These are phyloP conservation scores for Gulo gulo DNA, from an alignment of 2,113 vertebrate genomes.

Conservation along the genomic window DNA sequence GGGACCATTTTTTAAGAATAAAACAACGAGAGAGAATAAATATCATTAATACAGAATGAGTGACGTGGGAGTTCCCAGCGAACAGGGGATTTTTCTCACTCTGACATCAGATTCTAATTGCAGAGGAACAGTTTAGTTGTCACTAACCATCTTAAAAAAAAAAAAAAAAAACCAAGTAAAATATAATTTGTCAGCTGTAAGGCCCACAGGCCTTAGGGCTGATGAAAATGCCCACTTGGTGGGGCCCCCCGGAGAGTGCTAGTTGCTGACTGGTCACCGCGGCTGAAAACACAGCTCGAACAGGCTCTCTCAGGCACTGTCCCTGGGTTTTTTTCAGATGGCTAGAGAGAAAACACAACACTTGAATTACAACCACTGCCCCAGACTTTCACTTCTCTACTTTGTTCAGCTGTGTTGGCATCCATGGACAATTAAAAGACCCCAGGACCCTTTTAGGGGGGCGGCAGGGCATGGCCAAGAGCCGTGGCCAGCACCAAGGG, in stretches of 20 bases:
- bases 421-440: not conserved
- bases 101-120: conserved; percentile 63
- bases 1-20: conserved; percentile 67
- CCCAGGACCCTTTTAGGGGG: not conserved
- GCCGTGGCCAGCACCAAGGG: not conserved
- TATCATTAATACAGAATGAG: conserved; percentile 57
- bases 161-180: conserved; percentile 5
- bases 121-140: conserved; percentile 44
- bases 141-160: conserved; percentile 54
- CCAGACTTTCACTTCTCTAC: not conserved
- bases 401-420: not conserved
- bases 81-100: conserved; percentile 68
- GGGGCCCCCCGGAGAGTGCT: not conserved
- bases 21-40: conserved; percentile 62
- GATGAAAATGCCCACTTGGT: not conserved
- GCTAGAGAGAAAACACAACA: not conserved
- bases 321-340: not conserved
- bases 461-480: no score
- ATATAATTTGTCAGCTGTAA: conserved; percentile 52
- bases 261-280: not conserved
- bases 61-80: conserved; percentile 52
- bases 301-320: not conserved
- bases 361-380: not conserved
- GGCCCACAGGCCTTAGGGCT: not conserved
- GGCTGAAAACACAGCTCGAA: not conserved